A percentile compares a stretch with the other conserved stretches of the same genome.
These are phyloP conservation scores for Axis porcinus DNA, from an alignment of 2,113 vertebrate genomes.

Conservation along the genomic window DNA sequence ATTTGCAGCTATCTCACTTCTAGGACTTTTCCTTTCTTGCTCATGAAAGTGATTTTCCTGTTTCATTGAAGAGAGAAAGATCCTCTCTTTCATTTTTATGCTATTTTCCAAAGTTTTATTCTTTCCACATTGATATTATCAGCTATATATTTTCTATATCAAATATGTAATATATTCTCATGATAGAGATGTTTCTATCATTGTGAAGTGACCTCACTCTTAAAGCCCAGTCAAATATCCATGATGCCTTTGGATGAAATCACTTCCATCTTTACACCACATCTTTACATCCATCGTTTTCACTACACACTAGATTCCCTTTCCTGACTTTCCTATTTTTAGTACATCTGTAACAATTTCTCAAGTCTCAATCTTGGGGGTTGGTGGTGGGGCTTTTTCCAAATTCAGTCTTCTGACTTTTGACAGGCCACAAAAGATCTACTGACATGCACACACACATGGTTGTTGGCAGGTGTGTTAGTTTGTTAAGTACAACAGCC, in stretches of 20 bases:
- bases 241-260: neutral
- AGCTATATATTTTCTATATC: neutral
- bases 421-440: neutral
- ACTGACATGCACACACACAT: neutral
- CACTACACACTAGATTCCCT: neutral
- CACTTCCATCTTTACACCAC: neutral
- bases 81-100: neutral
- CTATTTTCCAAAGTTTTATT: neutral
- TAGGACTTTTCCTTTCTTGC: neutral
- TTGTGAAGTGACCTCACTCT: neutral
- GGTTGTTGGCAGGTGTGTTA: neutral
- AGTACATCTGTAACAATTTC: neutral
- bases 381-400: neutral
- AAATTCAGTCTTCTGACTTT: neutral
- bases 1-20: neutral
- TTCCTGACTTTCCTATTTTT: neutral
- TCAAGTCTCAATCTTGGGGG: neutral
- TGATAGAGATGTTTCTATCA: neutral
- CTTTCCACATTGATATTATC: neutral
- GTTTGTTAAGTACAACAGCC: neutral
- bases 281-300: neutral
- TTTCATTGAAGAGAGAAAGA: neutral
- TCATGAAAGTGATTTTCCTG: neutral
- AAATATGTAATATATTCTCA: neutral
- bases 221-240: neutral